phyloP scores from a whole-genome alignment of 2,113 vertebrate genomes.

The Carassius carassius region DNA sequence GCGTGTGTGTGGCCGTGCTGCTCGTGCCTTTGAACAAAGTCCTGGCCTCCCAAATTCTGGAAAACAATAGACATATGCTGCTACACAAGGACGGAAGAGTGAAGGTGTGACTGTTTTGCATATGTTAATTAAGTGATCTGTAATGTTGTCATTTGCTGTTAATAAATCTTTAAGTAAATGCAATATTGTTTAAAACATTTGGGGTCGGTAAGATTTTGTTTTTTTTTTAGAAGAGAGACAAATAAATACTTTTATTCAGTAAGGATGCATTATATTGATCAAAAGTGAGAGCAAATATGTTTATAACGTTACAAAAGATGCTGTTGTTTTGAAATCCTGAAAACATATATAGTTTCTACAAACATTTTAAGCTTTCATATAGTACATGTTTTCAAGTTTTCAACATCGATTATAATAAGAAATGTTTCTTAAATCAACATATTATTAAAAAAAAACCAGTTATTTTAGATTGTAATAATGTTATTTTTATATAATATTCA shows the following conservation, averaged over 20 bases:
- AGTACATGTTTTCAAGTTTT: no score
- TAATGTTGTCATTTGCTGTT: background rate
- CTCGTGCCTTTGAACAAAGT: slow-evolving; percentile 93
- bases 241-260: background rate
- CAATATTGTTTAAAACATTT: background rate
- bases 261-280: background rate
- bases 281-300: background rate
- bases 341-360: no score
- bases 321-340: no score
- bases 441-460: no score
- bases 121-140: background rate
- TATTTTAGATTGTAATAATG: no score
- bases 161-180: background rate
- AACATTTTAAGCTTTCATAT: no score
- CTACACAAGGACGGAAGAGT: slow-evolving; percentile 87
- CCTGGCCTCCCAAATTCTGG: slow-evolving; percentile 84
- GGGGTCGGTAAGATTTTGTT: background rate
- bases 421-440: no score
- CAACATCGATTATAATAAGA: no score
- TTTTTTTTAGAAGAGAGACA: background rate
- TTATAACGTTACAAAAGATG: background rate
- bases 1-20: slow-evolving; percentile 83
- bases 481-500: no score
- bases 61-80: slow-evolving; percentile 86
- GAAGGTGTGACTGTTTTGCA: slow-evolving; percentile 77